These are phyloP conservation scores for Hydrozoanthus gracilis DNA, from an alignment of 92 coral and sea anemone species.

Conservation along the genomic window DNA sequence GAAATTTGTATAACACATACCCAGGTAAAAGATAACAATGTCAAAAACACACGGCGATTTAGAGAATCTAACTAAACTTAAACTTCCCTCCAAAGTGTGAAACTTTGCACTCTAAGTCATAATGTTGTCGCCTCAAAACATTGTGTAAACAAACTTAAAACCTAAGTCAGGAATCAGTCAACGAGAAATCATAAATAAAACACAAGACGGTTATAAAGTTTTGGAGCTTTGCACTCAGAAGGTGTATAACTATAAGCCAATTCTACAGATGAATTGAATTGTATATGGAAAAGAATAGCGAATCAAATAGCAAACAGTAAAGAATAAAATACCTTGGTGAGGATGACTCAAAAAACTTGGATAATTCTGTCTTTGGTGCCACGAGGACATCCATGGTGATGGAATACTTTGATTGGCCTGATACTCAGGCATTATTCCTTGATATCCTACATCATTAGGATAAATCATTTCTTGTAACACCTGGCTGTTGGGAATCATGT, in stretches of 20 bases:
- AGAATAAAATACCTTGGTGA: conserved; percentile 69
- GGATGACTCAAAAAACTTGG: conserved; percentile 80
- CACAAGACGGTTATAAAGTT: conserved; percentile 10
- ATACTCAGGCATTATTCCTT: conserved; percentile 77
- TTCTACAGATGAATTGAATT: not conserved
- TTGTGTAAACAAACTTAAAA: conserved; percentile 38
- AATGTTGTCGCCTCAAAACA: not conserved
- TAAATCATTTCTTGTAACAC: conserved; percentile 85
- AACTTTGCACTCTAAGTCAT: conserved; percentile 3
- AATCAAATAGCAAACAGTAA: conserved; percentile 8
- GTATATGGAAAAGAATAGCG: not conserved
- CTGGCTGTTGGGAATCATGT: conserved; percentile 76
- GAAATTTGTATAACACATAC: conserved; percentile 17
- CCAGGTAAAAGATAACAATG: conserved; percentile 21
- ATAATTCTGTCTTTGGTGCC: conserved; percentile 78
- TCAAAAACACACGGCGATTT: not conserved
- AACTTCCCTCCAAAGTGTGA: not conserved
- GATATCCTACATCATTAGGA: conserved; percentile 78
- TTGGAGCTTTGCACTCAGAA: not conserved
- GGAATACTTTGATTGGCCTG: conserved; percentile 69
- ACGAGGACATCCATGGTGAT: conserved; percentile 71
- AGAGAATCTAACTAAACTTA: not conserved
- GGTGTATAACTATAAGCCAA: no score
- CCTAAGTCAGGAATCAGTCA: conserved; percentile 37
- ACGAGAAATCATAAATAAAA: conserved; percentile 35